A percentile compares a stretch with the other conserved stretches of the same genome.
phyloP scores from a whole-genome alignment of 2,797 vertebrate species.

The Vipera ursinii region DNA sequence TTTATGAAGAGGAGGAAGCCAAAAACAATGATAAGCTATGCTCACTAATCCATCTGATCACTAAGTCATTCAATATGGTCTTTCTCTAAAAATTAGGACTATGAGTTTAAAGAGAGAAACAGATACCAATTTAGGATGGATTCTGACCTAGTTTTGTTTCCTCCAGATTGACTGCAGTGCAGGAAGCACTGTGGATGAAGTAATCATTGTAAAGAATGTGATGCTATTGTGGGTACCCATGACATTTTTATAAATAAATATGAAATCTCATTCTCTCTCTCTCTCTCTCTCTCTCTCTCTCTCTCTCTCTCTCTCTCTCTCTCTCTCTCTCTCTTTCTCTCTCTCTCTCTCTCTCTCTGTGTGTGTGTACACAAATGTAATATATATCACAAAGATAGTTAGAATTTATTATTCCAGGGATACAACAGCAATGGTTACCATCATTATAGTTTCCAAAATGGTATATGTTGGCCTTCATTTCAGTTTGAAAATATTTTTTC shows the following conservation, averaged over 20 bases:
- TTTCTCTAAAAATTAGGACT: neutral
- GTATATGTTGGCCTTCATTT: neutral
- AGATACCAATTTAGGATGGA: neutral
- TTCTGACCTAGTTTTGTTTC: neutral
- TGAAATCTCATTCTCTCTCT: neutral
- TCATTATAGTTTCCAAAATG: no score
- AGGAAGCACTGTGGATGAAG: neutral
- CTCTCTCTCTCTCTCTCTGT: no score
- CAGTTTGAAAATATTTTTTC: constrained; percentile 1
- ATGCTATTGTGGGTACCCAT: neutral
- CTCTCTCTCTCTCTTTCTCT: no score
- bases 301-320: no score
- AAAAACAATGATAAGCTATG: neutral
- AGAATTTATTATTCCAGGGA: neutral
- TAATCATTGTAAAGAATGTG: neutral
- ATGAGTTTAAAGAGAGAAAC: neutral
- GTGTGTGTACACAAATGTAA: neutral
- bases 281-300: no score
- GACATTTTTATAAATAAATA: neutral
- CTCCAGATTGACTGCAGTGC: neutral
- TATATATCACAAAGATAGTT: neutral
- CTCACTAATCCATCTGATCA: neutral
- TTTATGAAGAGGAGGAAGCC: neutral
- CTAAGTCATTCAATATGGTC: neutral
- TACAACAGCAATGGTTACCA: neutral